Evolutionary conservation across 2,113 vertebrate species (phyloP).

Genomic region (Caranx ignobilis): DNA sequence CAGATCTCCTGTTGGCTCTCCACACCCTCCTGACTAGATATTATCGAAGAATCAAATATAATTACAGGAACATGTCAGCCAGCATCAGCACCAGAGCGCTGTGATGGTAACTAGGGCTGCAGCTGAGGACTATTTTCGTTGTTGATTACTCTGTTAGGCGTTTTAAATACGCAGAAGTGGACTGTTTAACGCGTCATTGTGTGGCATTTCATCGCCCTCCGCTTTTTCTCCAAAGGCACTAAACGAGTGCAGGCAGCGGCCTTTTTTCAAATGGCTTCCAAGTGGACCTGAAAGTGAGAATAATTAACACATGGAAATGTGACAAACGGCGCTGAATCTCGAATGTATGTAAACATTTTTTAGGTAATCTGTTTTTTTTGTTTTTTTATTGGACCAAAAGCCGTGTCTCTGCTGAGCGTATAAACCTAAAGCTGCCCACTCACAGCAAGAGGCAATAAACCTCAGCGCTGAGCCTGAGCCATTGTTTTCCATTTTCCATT

Average conservation of each 20-base stretch:
- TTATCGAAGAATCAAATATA: slow-evolving; percentile 70
- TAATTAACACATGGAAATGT: slow-evolving; percentile 22
- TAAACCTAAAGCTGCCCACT: slow-evolving; percentile 10
- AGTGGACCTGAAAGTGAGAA: slow-evolving; percentile 44
- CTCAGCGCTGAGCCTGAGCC: background rate
- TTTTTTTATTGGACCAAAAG: background rate
- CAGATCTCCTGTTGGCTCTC: slow-evolving; percentile 53
- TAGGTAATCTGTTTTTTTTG: background rate
- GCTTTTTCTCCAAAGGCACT: slow-evolving; percentile 6
- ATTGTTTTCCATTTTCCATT: background rate
- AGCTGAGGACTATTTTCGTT: slow-evolving; percentile 36
- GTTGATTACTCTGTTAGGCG: slow-evolving; percentile 39
- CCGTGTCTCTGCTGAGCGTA: background rate
- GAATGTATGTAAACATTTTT: background rate
- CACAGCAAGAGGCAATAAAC: slow-evolving; percentile 7
- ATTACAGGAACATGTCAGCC: slow-evolving; percentile 56
- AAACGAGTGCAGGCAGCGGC: slow-evolving; percentile 51
- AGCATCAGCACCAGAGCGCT: slow-evolving; percentile 53
- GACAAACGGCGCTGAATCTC: background rate
- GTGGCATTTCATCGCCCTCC: slow-evolving; percentile 44
- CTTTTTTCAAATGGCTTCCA: slow-evolving; percentile 61
- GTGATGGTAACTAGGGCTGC: slow-evolving; percentile 6
- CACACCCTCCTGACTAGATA: slow-evolving; percentile 57
- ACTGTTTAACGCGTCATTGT: slow-evolving; percentile 7
- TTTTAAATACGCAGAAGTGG: slow-evolving; percentile 27